These are phyloP conservation scores for Tolypeutes matacus DNA, from an alignment of 2,797 vertebrate species.

Conservation along the genomic window DNA sequence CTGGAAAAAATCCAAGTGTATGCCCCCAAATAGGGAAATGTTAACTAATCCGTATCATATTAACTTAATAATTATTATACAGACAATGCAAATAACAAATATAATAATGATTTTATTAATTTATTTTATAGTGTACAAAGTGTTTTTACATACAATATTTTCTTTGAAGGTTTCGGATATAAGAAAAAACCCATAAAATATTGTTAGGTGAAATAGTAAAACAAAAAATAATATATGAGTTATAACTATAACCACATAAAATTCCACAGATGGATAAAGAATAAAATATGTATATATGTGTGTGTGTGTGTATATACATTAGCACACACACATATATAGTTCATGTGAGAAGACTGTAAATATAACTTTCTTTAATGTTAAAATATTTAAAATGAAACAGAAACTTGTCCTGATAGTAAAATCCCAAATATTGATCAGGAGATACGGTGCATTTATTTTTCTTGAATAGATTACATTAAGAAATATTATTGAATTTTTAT, in stretches of 20 bases:
- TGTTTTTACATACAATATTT: neutral
- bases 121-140: neutral
- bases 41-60: neutral
- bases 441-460: neutral
- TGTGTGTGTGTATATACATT: neutral
- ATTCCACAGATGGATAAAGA: neutral
- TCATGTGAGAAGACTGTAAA: neutral
- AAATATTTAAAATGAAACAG: constrained; percentile 25
- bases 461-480: neutral
- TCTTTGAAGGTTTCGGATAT: neutral
- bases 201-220: constrained; percentile 21
- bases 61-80: constrained; percentile 1
- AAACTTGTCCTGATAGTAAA: neutral
- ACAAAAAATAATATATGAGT: neutral
- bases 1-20: neutral
- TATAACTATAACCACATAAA: neutral
- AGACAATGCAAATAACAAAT: constrained; percentile 3
- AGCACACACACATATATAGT: neutral
- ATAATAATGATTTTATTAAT: constrained; percentile 12
- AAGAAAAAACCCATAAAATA: constrained; percentile 26
- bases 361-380: constrained; percentile 2
- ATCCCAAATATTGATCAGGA: neutral
- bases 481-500: neutral
- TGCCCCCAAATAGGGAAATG: neutral
- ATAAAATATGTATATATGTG: neutral